Evolutionary conservation across 2,797 vertebrate species (phyloP), one percentile per base, ranked within the genome.

Genomic region (Hemibagrus guttatus): DNA sequence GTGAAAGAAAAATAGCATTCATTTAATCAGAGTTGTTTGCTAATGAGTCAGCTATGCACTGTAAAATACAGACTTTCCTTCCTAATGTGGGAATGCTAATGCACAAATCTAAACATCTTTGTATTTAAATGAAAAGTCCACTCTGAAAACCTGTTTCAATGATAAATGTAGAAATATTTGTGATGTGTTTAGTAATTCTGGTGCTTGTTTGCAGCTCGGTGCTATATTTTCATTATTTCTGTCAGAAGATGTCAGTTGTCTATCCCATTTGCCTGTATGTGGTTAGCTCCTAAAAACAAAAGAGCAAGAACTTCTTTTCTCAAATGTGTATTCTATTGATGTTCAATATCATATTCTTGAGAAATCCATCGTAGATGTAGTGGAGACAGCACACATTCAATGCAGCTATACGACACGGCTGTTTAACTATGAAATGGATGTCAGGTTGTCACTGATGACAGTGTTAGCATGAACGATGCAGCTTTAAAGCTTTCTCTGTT

Each of bases 1-100:
- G 87, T 56, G 89, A 85, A 88, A 72, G 39, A 81, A 23, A 23
- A 64, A 75, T 2, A 66, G 13, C 7, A 61, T 35, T 31, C 19
- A 3, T 7, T 56, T 56, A 58, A 49, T 52, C 3, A 46, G 26
- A 6, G 21, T 3, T 28, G 61, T 21, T 14, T 28, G 61, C 16
- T 82, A 82, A 64, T 49, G 16, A 61, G 31, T 42, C 78, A 80
- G 56, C 28, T 42, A 61, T 7, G 12, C 28, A 21, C 3, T 31
- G 35, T n/a, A 31, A 3, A 56, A n/a, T 76, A 56, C 52, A 31
- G 74, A 76, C 19, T 16, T 76, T 21, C 7, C 28, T 56, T 54
- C 49, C 26, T 6, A 75, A 8, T 3, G 14, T 17, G 23, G 23
- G 12, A 46, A 42, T 23, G 11, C 39, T 49, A 42, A 21, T 74